Base-by-base conservation (phyloP, 2,888 invertebrate species). In the Dolomedes plantarius region DNA sequence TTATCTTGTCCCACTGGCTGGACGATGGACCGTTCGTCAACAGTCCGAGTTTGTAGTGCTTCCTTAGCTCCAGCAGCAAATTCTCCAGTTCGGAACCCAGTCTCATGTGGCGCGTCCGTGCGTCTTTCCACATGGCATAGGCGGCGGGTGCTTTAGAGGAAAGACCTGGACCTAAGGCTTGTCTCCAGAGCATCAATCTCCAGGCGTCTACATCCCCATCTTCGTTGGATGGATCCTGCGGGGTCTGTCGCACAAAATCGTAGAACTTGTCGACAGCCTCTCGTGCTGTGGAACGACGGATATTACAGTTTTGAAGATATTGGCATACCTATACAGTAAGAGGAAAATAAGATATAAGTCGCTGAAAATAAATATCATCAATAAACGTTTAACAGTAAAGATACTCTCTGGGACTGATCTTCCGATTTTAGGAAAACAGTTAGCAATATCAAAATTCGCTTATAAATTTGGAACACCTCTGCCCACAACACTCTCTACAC, bases 1-100 rank as follows among this genome's bases (percentile, higher is more conserved):
- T 93, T 88, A 97, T 93, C 92, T 97, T 97, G 92, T 97, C 96
- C 96, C 96, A 96, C 92, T 97, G 96, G 41, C 95, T 95, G 88
- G 94, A 94, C 85, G 96, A 96, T 13, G 96, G 95, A 69, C 96
- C 96, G 92, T 97, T 97, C 89, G 96, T 96, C 90, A 96, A 95
- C 90, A 97, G 93, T 89, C 94, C 96, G 89, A 96, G 92, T 89
- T 94, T 93, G 91, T 95, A 96, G 39, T 89, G 89, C 91, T 94
- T 73, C 19, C 88, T 94, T 89, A 96, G 92, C 81, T 94, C 93
- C 90, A 93, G 93, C 88, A 97, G 92, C 90, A 96, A 93, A 88
- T 93, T 93, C 89, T 94, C 92, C 87, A 95, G 94, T 89, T 95
- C 95, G 75, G 94, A 92, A 27, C 94, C 92, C 89, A 95, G 91